Percentiles rank a stretch among this genome's conserved stretches.
Conservation (phyloP, 2,888 invertebrate genomes). For the Tetranychus piercei region DNA sequence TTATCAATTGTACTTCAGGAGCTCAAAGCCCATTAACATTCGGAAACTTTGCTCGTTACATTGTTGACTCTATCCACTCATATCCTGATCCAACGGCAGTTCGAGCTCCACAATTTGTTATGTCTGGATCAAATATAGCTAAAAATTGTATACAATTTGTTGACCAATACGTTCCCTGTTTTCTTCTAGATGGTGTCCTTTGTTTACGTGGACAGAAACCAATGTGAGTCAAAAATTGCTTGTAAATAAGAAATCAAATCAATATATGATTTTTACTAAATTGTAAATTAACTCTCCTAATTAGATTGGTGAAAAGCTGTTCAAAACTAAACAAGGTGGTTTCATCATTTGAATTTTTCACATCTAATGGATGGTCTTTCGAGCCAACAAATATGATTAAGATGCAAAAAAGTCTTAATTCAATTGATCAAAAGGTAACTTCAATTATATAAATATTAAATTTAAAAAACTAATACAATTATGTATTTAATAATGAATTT, state of each 20-base stretch:
- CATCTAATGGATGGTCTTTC: background rate
- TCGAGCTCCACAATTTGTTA: background rate
- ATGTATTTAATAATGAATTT: background rate
- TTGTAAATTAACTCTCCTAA: background rate
- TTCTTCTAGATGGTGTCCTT: background rate
- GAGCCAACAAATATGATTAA: background rate
- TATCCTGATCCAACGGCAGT: background rate
- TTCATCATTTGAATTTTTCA: background rate
- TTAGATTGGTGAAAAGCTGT: background rate
- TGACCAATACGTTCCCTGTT: background rate
- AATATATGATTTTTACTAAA: background rate
- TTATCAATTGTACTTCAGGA: slow-evolving; percentile 84
- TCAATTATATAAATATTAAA: background rate
- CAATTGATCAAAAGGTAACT: background rate
- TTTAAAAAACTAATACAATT: background rate
- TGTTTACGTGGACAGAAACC: background rate
- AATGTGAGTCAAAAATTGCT: background rate
- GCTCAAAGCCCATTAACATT: slow-evolving; percentile 65
- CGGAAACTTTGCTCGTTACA: slow-evolving; percentile 46
- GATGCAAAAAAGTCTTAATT: background rate
- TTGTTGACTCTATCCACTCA: background rate
- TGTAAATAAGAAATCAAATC: background rate
- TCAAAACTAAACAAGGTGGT: background rate
- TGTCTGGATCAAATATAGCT: background rate
- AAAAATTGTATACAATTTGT: background rate